Evolutionary conservation across 2,888 invertebrate species (phyloP).

Genomic region (Lasioglossum calceatum): DNA sequence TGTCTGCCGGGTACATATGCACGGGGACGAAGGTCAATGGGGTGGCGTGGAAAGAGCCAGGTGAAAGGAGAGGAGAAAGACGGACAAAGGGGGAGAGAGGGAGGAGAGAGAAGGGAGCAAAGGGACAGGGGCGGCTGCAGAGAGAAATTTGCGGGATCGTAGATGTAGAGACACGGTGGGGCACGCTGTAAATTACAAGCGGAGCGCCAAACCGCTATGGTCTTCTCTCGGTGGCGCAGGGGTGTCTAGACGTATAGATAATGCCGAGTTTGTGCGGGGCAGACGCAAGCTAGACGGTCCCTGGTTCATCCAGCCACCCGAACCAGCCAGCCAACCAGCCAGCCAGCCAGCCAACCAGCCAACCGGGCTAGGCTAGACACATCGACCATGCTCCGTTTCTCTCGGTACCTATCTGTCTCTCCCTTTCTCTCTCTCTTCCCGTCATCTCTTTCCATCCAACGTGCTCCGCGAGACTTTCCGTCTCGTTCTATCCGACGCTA

Average conservation of each 20-base stretch:
- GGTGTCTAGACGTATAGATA: constrained; percentile 81
- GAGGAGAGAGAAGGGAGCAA: constrained; percentile 1
- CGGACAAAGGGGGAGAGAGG: constrained; percentile 3
- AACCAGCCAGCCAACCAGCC: constrained; percentile 77
- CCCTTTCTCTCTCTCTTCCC: constrained; percentile 32
- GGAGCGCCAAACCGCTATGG: constrained; percentile 78
- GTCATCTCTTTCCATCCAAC: constrained; percentile 13
- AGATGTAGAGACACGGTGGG: constrained; percentile 77
- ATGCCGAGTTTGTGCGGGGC: constrained; percentile 79
- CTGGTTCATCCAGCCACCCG: constrained; percentile 77
- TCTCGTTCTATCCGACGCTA: constrained; percentile 37
- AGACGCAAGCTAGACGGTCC: constrained; percentile 79
- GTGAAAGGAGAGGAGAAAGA: constrained; percentile 33
- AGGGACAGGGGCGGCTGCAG: constrained; percentile 29
- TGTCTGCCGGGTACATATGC: constrained; percentile 9
- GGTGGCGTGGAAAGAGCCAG: constrained; percentile 27
- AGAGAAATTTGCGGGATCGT: constrained; percentile 67
- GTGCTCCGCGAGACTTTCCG: constrained; percentile 6
- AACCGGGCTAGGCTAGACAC: constrained; percentile 77
- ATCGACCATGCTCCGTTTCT: constrained; percentile 74
- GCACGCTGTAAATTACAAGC: constrained; percentile 79
- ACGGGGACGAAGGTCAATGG: constrained; percentile 34
- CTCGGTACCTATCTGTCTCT: constrained; percentile 50
- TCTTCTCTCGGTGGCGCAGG: constrained; percentile 77
- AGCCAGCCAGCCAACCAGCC: constrained; percentile 76